A percentile compares a stretch with the other conserved stretches of the same genome.
phyloP scores from a whole-genome alignment of 2,797 vertebrate species.

The Podarcis siculus region DNA sequence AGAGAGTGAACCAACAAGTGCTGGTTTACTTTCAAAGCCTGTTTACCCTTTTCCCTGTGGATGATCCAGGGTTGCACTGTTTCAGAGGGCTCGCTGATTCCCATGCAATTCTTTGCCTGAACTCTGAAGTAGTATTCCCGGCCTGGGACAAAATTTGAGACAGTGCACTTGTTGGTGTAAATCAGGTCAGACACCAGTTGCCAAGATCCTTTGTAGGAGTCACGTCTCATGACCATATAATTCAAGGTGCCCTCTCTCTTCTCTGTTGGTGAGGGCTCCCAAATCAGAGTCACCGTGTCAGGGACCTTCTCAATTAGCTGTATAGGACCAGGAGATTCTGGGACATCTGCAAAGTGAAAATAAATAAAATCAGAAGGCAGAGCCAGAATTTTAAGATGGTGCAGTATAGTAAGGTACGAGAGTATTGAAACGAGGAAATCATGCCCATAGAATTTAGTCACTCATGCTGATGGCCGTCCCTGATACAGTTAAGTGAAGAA shows the following conservation, averaged over 20 bases:
- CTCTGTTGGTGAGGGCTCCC: slow-evolving; percentile 88
- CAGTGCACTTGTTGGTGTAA: slow-evolving; percentile 88
- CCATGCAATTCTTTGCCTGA: slow-evolving; percentile 87
- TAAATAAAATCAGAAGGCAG: not conserved
- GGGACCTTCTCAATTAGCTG: slow-evolving; percentile 84
- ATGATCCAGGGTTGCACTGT: slow-evolving; percentile 82
- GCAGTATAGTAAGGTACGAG: not conserved
- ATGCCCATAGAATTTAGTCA: not conserved
- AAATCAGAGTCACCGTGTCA: slow-evolving; percentile 83
- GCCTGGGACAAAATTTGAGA: slow-evolving; percentile 85
- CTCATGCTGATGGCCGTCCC: not conserved
- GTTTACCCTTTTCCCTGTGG: slow-evolving; percentile 80
- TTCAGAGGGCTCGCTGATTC: slow-evolving; percentile 83
- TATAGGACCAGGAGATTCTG: slow-evolving; percentile 83
- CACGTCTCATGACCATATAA: slow-evolving; percentile 83
- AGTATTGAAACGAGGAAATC: not conserved
- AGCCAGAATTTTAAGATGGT: not conserved
- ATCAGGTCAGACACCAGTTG: slow-evolving; percentile 79
- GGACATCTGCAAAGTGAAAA: slow-evolving; percentile 77
- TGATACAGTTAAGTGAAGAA: not conserved
- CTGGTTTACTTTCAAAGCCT: not conserved
- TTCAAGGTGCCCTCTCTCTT: slow-evolving; percentile 79
- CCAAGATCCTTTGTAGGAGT: slow-evolving; percentile 82
- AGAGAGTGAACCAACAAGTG: not conserved
- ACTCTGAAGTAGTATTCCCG: slow-evolving; percentile 88